A percentile compares a stretch with the other conserved stretches of the same genome.
Conservation (phyloP, 2,113 vertebrate genomes). For the Austrofundulus limnaeus region DNA sequence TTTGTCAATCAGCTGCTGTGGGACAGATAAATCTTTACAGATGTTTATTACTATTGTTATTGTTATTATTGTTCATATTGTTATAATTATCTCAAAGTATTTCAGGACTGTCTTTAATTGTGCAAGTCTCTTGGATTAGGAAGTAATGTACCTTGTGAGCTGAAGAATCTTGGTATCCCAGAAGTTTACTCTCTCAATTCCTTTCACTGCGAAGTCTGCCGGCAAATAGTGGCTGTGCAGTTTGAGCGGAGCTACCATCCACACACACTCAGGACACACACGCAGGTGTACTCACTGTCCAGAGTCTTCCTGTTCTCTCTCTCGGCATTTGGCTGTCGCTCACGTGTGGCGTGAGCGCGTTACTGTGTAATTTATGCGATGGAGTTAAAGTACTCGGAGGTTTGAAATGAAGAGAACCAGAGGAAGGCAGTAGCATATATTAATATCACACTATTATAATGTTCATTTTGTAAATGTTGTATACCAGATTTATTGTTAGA, state of each 20-base stretch:
- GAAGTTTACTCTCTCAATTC: constrained; percentile 61
- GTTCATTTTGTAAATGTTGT: constrained; percentile 79
- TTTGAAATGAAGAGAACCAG: constrained; percentile 67
- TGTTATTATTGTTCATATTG: constrained; percentile 68
- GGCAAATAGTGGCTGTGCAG: constrained; percentile 61
- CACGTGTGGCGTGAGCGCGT: constrained; percentile 57
- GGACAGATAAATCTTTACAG: constrained; percentile 66
- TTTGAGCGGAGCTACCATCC: constrained; percentile 68
- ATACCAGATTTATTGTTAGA: constrained; percentile 79
- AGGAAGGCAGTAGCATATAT: constrained; percentile 78
- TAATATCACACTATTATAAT: constrained; percentile 74
- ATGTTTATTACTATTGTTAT: constrained; percentile 75
- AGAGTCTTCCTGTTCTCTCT: constrained; percentile 79
- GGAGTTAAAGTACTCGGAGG: constrained; percentile 51
- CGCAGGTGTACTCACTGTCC: constrained; percentile 76
- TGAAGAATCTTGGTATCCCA: constrained; percentile 66
- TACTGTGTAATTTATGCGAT: constrained; percentile 46
- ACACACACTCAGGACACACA: constrained; percentile 76
- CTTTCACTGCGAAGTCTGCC: constrained; percentile 61
- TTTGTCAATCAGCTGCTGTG: constrained; percentile 50
- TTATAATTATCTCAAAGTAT: constrained; percentile 77
- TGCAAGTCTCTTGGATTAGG: constrained; percentile 71
- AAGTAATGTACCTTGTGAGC: constrained; percentile 61
- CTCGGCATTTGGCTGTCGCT: constrained; percentile 71
- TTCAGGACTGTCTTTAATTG: constrained; percentile 75